These are phyloP conservation scores for Coleophora flavipennella DNA, from an alignment of 2,888 invertebrate species.

Conservation along the genomic window DNA sequence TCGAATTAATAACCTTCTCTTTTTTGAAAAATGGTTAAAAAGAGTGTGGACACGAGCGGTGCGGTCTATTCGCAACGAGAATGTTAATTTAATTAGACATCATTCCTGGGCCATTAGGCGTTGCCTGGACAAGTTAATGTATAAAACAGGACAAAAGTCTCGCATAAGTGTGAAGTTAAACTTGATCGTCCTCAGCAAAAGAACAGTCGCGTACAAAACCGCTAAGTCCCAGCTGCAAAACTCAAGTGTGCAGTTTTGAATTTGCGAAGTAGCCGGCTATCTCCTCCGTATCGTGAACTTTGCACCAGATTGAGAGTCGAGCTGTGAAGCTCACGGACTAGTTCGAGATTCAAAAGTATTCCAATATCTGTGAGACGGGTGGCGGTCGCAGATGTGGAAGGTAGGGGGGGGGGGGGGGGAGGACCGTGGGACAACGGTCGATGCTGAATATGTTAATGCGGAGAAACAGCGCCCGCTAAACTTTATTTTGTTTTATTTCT, in stretches of 20 bases:
- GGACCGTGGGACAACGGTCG: constrained; percentile 26
- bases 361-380: constrained; percentile 50
- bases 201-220: too few relatives aligned
- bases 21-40: too few relatives aligned
- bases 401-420: constrained; percentile 13
- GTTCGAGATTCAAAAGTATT: constrained; percentile 65
- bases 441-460: constrained; percentile 60
- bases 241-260: constrained; percentile 5
- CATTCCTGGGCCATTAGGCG: too few relatives aligned
- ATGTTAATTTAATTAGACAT: too few relatives aligned
- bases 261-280: constrained; percentile 13
- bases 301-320: constrained; percentile 48
- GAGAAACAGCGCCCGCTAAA: constrained; percentile 41
- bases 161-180: too few relatives aligned
- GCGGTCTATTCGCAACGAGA: too few relatives aligned
- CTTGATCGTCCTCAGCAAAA: too few relatives aligned
- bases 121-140: too few relatives aligned
- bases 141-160: too few relatives aligned
- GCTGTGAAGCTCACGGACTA: constrained; percentile 38
- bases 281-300: constrained; percentile 42
- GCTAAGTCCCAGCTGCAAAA: background rate
- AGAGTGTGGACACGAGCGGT: too few relatives aligned
- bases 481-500: constrained; percentile 15
- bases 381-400: constrained; percentile 20
- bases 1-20: too few relatives aligned